Evolutionary conservation across 2,888 invertebrate species (phyloP).

Genomic region (Lepidocyrtoides sp.): DNA sequence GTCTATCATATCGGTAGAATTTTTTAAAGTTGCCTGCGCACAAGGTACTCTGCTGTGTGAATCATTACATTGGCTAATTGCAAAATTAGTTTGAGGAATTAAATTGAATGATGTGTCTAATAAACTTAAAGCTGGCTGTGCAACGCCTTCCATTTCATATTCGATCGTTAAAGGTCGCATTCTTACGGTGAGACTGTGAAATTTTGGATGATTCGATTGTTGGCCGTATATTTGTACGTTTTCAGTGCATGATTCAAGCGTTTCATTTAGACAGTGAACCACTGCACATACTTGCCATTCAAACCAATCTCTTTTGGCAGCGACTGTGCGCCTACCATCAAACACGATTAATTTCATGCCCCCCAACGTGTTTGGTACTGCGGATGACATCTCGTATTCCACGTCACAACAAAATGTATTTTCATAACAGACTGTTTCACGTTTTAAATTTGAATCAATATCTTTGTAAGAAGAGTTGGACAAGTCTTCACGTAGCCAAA

Average conservation of each 20-base stretch:
- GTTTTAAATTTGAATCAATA: slow-evolving; percentile 41
- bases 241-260: slow-evolving; percentile 86
- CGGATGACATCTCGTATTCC: slow-evolving; percentile 70
- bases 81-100: slow-evolving; percentile 78
- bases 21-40: slow-evolving; percentile 33
- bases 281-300: slow-evolving; percentile 86
- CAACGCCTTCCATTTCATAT: slow-evolving; percentile 13
- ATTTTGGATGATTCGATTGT: slow-evolving; percentile 43
- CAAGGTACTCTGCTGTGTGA: background rate
- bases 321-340: slow-evolving; percentile 85
- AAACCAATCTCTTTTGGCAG: slow-evolving; percentile 77
- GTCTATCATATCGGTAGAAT: background rate
- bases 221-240: too few species aligned
- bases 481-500: slow-evolving; percentile 84
- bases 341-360: slow-evolving; percentile 86
- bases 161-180: slow-evolving; percentile 44
- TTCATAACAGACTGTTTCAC: slow-evolving; percentile 79
- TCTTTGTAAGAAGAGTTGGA: slow-evolving; percentile 82
- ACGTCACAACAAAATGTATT: slow-evolving; percentile 84
- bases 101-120: slow-evolving; percentile 82
- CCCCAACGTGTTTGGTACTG: background rate
- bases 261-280: slow-evolving; percentile 86
- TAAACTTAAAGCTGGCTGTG: slow-evolving; percentile 76
- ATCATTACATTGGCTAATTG: background rate
- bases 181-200: background rate